A percentile compares a stretch with the other conserved stretches of the same genome.
phyloP scores from a whole-genome alignment of 1,140 invertebrate species.

The Macrocentrus cingulum region DNA sequence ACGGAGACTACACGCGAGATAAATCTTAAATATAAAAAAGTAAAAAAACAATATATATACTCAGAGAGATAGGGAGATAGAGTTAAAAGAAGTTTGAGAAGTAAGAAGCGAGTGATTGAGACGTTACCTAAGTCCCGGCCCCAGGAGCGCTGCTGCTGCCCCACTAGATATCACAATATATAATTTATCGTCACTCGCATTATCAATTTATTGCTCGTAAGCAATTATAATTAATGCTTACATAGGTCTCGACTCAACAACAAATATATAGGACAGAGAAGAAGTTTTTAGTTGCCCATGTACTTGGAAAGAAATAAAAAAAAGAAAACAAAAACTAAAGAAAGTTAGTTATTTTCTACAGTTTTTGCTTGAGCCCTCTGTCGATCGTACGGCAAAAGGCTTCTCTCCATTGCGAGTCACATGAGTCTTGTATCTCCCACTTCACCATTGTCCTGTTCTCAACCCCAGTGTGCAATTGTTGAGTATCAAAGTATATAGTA shows the following conservation, averaged over 20 bases:
- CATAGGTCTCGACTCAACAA: background rate
- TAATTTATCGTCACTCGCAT: conserved; percentile 54
- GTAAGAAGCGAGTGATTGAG: conserved; percentile 56
- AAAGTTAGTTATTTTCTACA: background rate
- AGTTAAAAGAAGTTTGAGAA: conserved; percentile 47
- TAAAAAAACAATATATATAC: conserved; percentile 35
- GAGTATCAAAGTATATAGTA: no score
- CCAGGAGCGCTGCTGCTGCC: conserved; percentile 60
- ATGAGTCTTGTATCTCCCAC: conserved; percentile 18
- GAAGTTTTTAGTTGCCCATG: background rate
- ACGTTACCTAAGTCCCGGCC: conserved; percentile 60
- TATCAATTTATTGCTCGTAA: conserved; percentile 16
- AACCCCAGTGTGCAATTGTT: no score
- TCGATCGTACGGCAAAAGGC: background rate
- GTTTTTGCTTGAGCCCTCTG: background rate
- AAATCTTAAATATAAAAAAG: conserved; percentile 22
- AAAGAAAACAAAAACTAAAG: no score
- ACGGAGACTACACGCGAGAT: background rate
- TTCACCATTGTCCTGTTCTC: no score
- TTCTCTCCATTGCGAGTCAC: conserved; percentile 20
- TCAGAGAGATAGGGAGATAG: conserved; percentile 27
- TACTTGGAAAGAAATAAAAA: background rate
- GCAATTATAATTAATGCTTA: conserved; percentile 15
- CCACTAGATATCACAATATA: conserved; percentile 60
- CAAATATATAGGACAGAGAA: background rate